phyloP scores from a whole-genome alignment of 2,113 vertebrate genomes.

The Lipophrys pholis region DNA sequence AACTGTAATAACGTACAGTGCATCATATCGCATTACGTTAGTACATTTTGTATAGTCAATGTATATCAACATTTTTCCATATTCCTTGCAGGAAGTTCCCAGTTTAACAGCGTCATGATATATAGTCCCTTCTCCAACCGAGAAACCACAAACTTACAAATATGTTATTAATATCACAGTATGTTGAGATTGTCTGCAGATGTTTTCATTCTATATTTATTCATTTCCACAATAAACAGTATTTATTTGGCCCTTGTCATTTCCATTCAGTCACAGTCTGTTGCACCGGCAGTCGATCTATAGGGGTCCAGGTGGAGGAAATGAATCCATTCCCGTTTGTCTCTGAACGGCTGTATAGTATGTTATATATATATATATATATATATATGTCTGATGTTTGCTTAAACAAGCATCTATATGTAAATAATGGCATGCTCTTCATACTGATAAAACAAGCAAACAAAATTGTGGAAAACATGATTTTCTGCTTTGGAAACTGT shows the following conservation, averaged over 20 bases:
- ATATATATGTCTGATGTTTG: too few relatives aligned
- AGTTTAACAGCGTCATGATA: too few relatives aligned
- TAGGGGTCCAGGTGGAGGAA: constrained; percentile 29
- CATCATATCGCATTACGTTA: too few relatives aligned
- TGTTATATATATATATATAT: constrained; percentile 1
- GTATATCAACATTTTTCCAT: background rate
- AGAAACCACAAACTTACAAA: too few relatives aligned
- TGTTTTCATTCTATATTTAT: background rate
- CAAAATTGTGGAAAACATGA: too few relatives aligned
- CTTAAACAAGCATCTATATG: background rate
- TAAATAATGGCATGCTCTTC: background rate
- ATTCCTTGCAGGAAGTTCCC: too few relatives aligned
- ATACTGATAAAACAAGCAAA: too few relatives aligned
- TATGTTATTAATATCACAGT: too few relatives aligned
- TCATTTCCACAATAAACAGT: constrained; percentile 20
- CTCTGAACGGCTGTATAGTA: background rate
- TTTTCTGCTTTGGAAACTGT: too few relatives aligned
- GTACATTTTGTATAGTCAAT: too few relatives aligned
- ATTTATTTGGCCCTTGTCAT: constrained; percentile 32
- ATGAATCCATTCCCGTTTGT: constrained; percentile 3
- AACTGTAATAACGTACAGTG: too few relatives aligned
- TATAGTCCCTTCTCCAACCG: too few relatives aligned
- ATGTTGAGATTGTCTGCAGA: background rate
- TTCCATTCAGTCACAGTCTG: constrained; percentile 38
- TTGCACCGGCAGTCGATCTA: constrained; percentile 1